Conservation (phyloP, 2,888 invertebrate genomes). For the Chloroclysta siterata region DNA sequence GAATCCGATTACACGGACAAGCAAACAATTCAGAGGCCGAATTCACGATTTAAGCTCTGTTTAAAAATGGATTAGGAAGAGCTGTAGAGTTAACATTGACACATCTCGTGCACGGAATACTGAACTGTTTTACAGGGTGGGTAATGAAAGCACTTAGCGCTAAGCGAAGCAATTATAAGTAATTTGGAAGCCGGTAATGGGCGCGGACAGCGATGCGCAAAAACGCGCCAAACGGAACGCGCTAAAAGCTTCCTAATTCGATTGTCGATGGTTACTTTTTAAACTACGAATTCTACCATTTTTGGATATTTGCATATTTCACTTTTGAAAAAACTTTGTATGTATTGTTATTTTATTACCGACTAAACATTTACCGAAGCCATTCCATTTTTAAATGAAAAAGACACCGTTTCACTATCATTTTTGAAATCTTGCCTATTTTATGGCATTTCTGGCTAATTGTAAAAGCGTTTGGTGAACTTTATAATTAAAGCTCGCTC, state of each 20-base stretch:
- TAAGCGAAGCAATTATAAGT: constrained; percentile 85
- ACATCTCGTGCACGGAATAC: constrained; percentile 55
- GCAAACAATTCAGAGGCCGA: constrained; percentile 32
- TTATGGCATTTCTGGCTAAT: constrained; percentile 48
- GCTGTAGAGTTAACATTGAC: constrained; percentile 63
- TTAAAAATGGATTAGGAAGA: constrained; percentile 58
- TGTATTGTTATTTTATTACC: background rate
- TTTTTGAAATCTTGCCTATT: constrained; percentile 14
- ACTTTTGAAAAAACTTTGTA: background rate
- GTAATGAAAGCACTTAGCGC: constrained; percentile 84
- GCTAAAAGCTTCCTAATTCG: constrained; percentile 84
- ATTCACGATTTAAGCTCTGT: constrained; percentile 37
- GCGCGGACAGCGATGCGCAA: constrained; percentile 82
- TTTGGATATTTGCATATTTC: constrained; percentile 14
- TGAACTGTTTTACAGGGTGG: constrained; percentile 69
- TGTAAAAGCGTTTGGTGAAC: constrained; percentile 62
- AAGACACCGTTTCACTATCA: background rate
- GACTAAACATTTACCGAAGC: background rate
- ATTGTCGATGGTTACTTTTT: constrained; percentile 78
- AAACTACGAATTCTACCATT: constrained; percentile 59
- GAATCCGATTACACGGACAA: constrained; percentile 40
- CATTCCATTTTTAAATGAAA: background rate
- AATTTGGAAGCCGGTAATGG: constrained; percentile 81
- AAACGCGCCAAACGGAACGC: constrained; percentile 81
- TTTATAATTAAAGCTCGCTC: constrained; percentile 75